These are phyloP conservation scores for Dufourea novaeangliae DNA, from an alignment of 1,140 invertebrate genomes.

Conservation along the genomic window DNA sequence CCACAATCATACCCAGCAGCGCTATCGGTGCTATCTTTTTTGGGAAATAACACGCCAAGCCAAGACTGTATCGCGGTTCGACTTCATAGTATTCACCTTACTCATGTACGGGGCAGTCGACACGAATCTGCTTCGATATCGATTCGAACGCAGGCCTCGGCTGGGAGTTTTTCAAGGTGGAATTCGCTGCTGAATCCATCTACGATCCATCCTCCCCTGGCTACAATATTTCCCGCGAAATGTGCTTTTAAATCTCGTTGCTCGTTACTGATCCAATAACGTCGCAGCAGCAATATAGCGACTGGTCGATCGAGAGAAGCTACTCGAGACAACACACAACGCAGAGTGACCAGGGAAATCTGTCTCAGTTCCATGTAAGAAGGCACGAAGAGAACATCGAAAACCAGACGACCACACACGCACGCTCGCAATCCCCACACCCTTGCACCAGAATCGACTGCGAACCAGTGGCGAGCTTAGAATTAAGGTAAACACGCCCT, in stretches of 20 bases:
- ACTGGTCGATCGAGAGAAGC: slow-evolving; percentile 11
- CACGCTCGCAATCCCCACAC: no score
- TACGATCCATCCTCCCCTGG: no score
- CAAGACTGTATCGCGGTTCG: slow-evolving; percentile 18
- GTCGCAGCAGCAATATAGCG: no score
- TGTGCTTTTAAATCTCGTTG: no score
- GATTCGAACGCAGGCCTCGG: not conserved
- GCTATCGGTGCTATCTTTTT: slow-evolving; percentile 70
- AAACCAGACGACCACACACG: slow-evolving; percentile 56
- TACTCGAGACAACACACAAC: not conserved
- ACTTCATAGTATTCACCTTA: no score
- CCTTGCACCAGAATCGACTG: slow-evolving; percentile 43
- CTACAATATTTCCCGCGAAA: no score
- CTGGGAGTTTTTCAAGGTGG: not conserved
- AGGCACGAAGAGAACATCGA: slow-evolving; percentile 32
- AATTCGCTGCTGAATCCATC: not conserved
- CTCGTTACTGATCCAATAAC: no score
- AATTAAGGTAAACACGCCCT: no score
- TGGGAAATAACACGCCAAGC: slow-evolving; percentile 68
- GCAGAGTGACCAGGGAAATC: not conserved
- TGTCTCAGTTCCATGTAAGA: slow-evolving; percentile 1
- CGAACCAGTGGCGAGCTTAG: slow-evolving; percentile 38
- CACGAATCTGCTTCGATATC: not conserved
- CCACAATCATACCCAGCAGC: slow-evolving; percentile 63
- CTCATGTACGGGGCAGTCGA: no score